Evolutionary conservation across 2,113 vertebrate genomes (phyloP).

Genomic region (Psilopsiagon aymara): DNA sequence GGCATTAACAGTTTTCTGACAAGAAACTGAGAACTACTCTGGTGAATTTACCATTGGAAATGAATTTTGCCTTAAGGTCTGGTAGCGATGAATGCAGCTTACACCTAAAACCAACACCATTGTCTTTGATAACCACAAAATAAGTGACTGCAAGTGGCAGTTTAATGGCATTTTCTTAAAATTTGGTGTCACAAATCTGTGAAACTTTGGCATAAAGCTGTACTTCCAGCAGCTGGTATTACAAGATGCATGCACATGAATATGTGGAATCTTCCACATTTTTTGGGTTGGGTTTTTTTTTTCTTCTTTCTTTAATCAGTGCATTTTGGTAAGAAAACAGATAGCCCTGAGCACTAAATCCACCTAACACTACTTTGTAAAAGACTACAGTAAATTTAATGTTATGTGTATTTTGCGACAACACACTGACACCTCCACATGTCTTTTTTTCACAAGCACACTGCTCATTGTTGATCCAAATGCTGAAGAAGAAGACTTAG

Average conservation of each 20-base stretch:
- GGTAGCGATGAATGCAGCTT: not conserved
- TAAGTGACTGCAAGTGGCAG: not conserved
- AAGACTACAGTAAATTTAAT: not conserved
- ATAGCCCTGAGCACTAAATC: not conserved
- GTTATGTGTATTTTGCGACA: not conserved
- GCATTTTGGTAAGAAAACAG: not conserved
- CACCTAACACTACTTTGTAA: not conserved
- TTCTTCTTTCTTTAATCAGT: not conserved
- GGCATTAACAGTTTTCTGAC: not conserved
- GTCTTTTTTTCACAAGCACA: slow-evolving; percentile 73
- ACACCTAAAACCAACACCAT: not conserved
- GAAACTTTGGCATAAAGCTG: not conserved
- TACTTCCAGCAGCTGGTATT: not conserved
- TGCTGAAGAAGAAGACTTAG: slow-evolving; percentile 89
- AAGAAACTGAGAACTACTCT: not conserved
- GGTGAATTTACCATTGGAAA: not conserved
- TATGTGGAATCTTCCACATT: not conserved
- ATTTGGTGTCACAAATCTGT: fast-evolving
- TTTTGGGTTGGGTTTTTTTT: not conserved
- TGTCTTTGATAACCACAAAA: not conserved
- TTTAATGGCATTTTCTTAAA: not conserved
- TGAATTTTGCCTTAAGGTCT: not conserved
- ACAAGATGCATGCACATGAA: not conserved
- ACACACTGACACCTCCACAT: not conserved
- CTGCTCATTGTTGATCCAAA: slow-evolving; percentile 91